Conservation (phyloP, 2,113 vertebrate genomes). For the Arvicanthis niloticus region DNA sequence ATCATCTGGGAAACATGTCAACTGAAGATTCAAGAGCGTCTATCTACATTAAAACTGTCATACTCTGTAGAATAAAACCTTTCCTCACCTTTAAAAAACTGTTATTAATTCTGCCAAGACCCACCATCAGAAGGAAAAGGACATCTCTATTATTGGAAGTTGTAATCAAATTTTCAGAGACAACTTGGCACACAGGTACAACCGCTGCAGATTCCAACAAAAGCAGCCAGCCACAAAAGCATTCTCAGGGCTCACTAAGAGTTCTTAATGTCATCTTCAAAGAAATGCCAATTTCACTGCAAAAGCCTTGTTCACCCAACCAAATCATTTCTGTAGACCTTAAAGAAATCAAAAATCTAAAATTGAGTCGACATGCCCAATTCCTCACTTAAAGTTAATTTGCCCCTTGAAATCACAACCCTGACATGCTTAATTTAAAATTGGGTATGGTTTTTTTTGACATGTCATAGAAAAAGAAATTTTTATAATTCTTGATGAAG, state of each 20-base stretch:
- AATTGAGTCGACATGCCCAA: background rate
- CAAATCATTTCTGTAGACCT: background rate
- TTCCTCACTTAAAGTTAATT: constrained; percentile 52
- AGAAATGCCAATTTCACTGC: constrained; percentile 26
- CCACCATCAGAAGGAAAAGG: background rate
- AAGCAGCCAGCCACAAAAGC: background rate
- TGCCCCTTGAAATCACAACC: constrained; percentile 25
- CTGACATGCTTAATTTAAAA: constrained; percentile 26
- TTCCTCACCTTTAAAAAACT: background rate
- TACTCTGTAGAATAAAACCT: background rate
- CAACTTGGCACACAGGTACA: constrained; percentile 30
- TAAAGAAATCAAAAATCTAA: constrained; percentile 34
- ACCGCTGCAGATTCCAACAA: background rate
- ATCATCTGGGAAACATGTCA: background rate
- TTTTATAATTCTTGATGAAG: constrained; percentile 39
- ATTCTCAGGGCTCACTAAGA: background rate
- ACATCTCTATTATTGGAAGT: background rate
- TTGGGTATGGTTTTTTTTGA: background rate
- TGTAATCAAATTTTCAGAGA: constrained; percentile 47
- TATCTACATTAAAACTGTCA: background rate
- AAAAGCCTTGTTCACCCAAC: background rate
- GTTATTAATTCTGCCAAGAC: background rate
- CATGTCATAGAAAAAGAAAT: background rate
- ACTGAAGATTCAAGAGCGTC: background rate
- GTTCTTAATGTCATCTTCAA: constrained; percentile 25